phyloP scores from a whole-genome alignment of 2,888 invertebrate species.

The Eumacrocentrus americanus region DNA sequence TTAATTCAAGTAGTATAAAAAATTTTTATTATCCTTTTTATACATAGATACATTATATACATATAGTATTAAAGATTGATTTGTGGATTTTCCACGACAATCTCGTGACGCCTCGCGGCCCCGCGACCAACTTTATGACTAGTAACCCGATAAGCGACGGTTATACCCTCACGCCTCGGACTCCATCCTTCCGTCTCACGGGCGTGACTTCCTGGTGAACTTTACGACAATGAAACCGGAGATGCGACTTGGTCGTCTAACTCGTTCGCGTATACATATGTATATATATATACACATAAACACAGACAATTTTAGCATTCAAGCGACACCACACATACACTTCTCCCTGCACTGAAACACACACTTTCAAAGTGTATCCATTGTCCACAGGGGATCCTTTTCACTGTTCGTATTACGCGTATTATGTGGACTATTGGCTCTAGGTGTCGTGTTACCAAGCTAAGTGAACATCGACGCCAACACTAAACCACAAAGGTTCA shows the following conservation, averaged over 20 bases:
- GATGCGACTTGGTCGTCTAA: conserved; percentile 19
- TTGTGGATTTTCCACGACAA: conserved; percentile 11
- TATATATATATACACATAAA: conserved; percentile 1
- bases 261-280: conserved; percentile 13
- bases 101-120: conserved; percentile 11
- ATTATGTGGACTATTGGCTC: conserved; percentile 40
- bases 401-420: conserved; percentile 37
- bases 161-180: conserved; percentile 22
- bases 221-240: conserved; percentile 32
- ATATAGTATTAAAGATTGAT: conserved; percentile 15
- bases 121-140: conserved; percentile 18
- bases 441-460: conserved; percentile 33
- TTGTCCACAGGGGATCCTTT: conserved; percentile 33
- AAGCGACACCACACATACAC: conserved; percentile 24
- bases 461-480: not conserved
- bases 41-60: not conserved
- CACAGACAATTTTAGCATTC: not conserved
- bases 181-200: conserved; percentile 31
- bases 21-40: conserved; percentile 31
- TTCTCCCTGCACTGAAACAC: conserved; percentile 35
- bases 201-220: conserved; percentile 38
- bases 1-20: conserved; percentile 31
- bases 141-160: conserved; percentile 29
- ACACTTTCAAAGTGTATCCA: conserved; percentile 37
- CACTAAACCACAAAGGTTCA: conserved; percentile 24